phyloP scores from a whole-genome alignment of 2,888 invertebrate species.

The Papilio elwesi region DNA sequence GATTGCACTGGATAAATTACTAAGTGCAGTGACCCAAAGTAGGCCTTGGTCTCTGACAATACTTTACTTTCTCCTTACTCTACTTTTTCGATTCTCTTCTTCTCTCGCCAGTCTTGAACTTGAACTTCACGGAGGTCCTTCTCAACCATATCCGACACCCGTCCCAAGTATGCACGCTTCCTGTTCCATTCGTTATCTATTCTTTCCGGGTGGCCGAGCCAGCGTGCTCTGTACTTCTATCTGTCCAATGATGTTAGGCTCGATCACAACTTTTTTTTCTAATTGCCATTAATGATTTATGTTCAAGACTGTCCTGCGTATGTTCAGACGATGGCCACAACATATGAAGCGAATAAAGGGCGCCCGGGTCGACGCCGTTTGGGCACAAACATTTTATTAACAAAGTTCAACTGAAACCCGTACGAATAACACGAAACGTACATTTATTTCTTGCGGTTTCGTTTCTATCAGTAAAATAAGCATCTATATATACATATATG shows the following conservation, averaged over 20 bases:
- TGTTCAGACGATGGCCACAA: background rate
- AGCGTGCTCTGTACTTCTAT: background rate
- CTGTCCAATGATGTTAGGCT: background rate
- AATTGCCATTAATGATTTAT: background rate
- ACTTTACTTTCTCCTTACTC: too few relatives aligned
- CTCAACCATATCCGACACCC: too few relatives aligned
- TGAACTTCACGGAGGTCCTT: too few relatives aligned
- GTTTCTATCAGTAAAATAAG: background rate
- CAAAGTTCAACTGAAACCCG: slow-evolving; percentile 53
- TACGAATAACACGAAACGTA: slow-evolving; percentile 20
- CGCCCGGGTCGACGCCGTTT: slow-evolving; percentile 38
- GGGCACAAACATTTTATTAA: slow-evolving; percentile 53
- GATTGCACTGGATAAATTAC: too few relatives aligned
- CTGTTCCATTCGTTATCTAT: too few relatives aligned
- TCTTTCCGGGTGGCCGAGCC: background rate
- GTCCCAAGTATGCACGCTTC: too few relatives aligned
- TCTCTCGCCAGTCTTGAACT: too few relatives aligned
- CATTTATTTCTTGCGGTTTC: slow-evolving; percentile 40
- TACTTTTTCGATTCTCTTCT: too few relatives aligned
- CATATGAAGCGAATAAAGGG: slow-evolving; percentile 11
- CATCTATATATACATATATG: too few relatives aligned
- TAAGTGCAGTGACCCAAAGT: too few relatives aligned
- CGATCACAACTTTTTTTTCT: background rate
- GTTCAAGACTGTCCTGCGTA: slow-evolving; percentile 18
- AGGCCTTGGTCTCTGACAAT: too few relatives aligned